Base-by-base conservation (phyloP, 2,797 vertebrate species). In the Manis javanica region DNA sequence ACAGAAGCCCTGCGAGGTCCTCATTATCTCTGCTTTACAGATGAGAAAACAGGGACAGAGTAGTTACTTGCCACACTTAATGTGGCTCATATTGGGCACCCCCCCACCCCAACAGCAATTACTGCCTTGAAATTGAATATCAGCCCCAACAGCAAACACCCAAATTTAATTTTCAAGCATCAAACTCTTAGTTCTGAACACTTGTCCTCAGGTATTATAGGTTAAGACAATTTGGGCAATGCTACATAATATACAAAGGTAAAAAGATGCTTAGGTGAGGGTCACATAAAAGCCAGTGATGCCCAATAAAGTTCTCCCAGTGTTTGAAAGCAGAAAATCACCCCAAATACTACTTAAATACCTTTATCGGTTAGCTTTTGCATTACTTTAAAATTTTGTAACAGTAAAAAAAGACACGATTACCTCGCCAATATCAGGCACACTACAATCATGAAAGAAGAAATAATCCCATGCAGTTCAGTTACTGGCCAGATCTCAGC, bases 241-340 rank as follows among this genome's bases (percentile, higher is more conserved):
- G 78, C 7, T 23, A 46, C 1, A n/a, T 42, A 71, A 82, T 51
- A n/a, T n/a, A n/a, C n/a, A n/a, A 83, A 95, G 16, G 63, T 13
- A 31, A 64, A 78, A 84, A 57, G 29, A 79, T 46, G 64, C 59
- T 87, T 74, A 49, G 26, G 46, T 11, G 18, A 37, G 8, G 29
- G 21, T 63, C 26, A 49, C 39, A 29, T 53, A 77, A 93, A 94
- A 96, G 68, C 39, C 92, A 85, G 6, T 55, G 31, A 77, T 77
- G 42, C 23, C n/a, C 29, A 83, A 68, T 42, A 55, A 75, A 42
- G 37, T 61, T 72, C 90, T 85, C 29, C 21, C 21, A 19, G 3
- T 66, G 75, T 34, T 19, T 19, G 5, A 97, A 90, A 87, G 78
- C 46, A 85, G n/a, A 66, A 94, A 93, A 84, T 78, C 26, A 92